These are phyloP conservation scores for Zootoca vivipara DNA, from an alignment of 2,113 vertebrate genomes.

Conservation along the genomic window DNA sequence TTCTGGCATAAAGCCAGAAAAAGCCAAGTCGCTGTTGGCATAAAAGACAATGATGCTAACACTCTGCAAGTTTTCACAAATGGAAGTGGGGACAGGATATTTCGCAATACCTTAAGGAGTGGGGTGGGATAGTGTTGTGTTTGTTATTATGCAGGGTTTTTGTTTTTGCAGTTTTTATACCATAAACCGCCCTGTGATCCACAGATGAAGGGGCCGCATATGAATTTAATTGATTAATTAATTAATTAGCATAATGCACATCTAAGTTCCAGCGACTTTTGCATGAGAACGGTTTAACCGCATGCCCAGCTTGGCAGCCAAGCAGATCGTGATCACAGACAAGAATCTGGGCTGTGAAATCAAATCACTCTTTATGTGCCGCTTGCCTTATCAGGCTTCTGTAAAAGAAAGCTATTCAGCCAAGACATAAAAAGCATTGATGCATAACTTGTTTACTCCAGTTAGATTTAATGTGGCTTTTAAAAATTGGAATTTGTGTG, in stretches of 20 bases:
- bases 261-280: not conserved
- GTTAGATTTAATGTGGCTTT: not conserved
- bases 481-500: not conserved
- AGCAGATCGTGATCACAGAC: not conserved
- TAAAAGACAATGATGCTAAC: no score
- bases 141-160: not conserved
- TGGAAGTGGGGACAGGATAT: no score
- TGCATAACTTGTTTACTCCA: not conserved
- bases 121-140: no score
- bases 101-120: no score
- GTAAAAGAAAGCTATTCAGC: not conserved
- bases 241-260: not conserved
- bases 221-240: no score
- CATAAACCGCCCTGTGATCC: no score
- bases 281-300: not conserved
- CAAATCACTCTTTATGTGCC: not conserved
- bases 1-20: no score
- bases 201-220: no score
- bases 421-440: not conserved
- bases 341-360: not conserved
- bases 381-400: not conserved
- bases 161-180: no score
- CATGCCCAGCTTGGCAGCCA: not conserved
- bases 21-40: no score
- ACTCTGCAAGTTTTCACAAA: no score